A percentile compares a stretch with the other conserved stretches of the same genome.
Evolutionary conservation across 2,888 invertebrate genomes (phyloP).

Genomic region (Antitype chi): DNA sequence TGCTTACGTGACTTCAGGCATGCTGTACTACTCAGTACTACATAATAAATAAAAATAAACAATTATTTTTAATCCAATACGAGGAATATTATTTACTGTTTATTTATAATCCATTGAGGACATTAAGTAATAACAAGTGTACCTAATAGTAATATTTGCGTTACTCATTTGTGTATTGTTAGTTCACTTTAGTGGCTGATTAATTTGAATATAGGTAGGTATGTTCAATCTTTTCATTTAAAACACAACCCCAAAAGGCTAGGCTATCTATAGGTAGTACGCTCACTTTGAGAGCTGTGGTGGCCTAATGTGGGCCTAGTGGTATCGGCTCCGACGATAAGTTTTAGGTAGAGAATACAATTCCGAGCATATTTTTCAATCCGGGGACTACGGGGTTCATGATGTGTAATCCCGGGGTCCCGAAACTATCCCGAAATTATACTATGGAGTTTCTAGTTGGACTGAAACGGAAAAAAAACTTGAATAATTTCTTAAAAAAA

Average conservation of each 20-base stretch:
- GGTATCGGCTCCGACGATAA: too few relatives aligned
- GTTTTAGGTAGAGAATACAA: not conserved
- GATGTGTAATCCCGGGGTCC: too few relatives aligned
- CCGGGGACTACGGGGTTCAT: too few relatives aligned
- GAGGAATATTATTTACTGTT: constrained; percentile 27
- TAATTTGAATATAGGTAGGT: not conserved
- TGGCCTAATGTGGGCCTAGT: too few relatives aligned
- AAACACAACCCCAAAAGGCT: not conserved
- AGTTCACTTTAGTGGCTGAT: not conserved
- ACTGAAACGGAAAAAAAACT: not conserved
- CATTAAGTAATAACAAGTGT: not conserved
- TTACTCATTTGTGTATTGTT: constrained; percentile 23
- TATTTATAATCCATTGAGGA: constrained; percentile 25
- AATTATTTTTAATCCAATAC: not conserved
- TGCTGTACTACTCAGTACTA: not conserved
- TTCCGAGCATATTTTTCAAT: too few relatives aligned
- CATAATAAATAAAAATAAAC: constrained; percentile 4
- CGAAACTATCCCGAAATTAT: not conserved
- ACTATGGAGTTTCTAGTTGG: not conserved
- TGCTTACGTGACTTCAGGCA: constrained; percentile 43
- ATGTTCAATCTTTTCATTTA: not conserved
- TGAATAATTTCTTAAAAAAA: not conserved
- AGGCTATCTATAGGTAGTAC: too few relatives aligned
- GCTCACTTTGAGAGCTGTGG: too few relatives aligned
- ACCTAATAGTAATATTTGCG: not conserved